Evolutionary conservation across 2,888 invertebrate genomes (phyloP).

Genomic region (Synanthedon vespiformis): DNA sequence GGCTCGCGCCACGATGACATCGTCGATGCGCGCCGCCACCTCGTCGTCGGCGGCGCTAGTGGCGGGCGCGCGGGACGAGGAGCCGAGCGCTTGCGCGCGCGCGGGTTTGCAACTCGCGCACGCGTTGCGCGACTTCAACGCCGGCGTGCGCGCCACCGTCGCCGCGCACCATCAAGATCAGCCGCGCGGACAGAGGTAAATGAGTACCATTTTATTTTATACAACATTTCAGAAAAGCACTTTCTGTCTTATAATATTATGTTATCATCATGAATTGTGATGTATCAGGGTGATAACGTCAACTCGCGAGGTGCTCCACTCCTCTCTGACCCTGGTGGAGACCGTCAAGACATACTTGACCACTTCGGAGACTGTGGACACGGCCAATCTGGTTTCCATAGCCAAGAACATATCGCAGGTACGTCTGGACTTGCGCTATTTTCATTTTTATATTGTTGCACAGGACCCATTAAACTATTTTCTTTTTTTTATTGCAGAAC

Average conservation of each 20-base stretch:
- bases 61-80: conserved; percentile 85
- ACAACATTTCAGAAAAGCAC: too few species aligned
- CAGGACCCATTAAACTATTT: too few species aligned
- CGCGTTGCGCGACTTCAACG: conserved; percentile 78
- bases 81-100: conserved; percentile 81
- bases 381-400: conserved; percentile 77
- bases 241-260: too few species aligned
- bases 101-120: conserved; percentile 86
- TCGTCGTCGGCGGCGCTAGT: conserved; percentile 87
- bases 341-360: conserved; percentile 83
- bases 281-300: conserved; percentile 71
- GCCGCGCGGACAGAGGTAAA: conserved; percentile 4
- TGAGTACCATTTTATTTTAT: not conserved
- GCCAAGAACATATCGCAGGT: conserved; percentile 77
- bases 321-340: conserved; percentile 82
- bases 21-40: conserved; percentile 79
- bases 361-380: conserved; percentile 71
- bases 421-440: not conserved
- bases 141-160: conserved; percentile 82
- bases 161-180: conserved; percentile 77
- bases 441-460: too few species aligned
- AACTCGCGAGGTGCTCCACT: conserved; percentile 84
- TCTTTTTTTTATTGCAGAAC: conserved; percentile 45
- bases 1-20: conserved; percentile 4
- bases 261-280: too few species aligned